A percentile compares a stretch with the other conserved stretches of the same genome.
These are phyloP conservation scores for Holothuria leucospilota DNA, from an alignment of 53 echinoderm and acorn worm genomes.

Conservation along the genomic window DNA sequence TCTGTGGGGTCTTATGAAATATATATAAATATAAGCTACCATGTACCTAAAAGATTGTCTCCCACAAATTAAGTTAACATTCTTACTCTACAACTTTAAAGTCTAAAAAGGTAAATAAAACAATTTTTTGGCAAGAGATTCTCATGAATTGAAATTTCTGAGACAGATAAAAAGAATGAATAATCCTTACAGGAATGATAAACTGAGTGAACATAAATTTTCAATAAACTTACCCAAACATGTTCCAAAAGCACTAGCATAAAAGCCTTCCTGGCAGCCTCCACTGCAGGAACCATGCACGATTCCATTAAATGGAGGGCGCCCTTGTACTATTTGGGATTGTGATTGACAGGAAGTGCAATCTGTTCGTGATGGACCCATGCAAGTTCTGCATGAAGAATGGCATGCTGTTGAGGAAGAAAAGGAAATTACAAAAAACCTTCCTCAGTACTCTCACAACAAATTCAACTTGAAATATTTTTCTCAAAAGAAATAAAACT, in stretches of 20 bases:
- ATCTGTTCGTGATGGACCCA: conserved; percentile 64
- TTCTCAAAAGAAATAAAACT: not conserved
- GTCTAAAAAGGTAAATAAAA: no score
- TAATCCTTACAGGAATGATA: no score
- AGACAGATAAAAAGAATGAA: no score
- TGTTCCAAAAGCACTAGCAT: conserved; percentile 73
- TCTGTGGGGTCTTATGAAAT: no score
- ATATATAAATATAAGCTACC: no score
- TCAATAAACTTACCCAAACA: conserved; percentile 80
- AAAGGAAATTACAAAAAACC: not conserved
- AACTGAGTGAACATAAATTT: no score
- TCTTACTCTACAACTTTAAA: no score
- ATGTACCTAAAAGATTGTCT: no score
- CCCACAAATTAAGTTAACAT: no score
- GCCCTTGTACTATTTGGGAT: conserved; percentile 79
- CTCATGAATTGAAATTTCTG: no score
- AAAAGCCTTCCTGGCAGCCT: conserved; percentile 82
- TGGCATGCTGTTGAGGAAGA: conserved; percentile 72
- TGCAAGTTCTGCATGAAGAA: conserved; percentile 84
- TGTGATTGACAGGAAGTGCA: conserved; percentile 83
- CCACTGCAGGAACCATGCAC: conserved; percentile 74
- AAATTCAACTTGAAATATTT: not conserved
- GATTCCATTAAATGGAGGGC: conserved; percentile 79
- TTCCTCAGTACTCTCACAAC: not conserved
- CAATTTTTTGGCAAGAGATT: no score